Base-by-base conservation (phyloP, 1,140 invertebrate species). In the Drosophila trapezifrons region DNA sequence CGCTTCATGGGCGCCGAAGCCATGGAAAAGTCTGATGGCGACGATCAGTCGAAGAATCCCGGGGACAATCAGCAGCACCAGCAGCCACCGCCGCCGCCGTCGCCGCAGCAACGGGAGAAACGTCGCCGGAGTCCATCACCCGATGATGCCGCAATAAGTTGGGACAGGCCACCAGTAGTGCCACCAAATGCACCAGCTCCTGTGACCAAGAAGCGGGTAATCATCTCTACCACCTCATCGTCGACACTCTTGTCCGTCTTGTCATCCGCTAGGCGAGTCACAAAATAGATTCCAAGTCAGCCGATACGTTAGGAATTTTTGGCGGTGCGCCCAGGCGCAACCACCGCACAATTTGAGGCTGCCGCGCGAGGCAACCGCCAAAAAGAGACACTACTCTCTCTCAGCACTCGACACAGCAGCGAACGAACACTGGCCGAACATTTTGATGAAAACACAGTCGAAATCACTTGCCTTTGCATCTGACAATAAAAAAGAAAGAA, bases 181-280 rank as follows among this genome's bases (percentile, higher is more conserved):
- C 15, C 22, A 29, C 13, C 49, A 17, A 37, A 46, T 52, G 13
- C 46, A 38, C 12, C 40, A 38, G 25, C 35, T 62, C 49, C 20
- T 32, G 65, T 22, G 57, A 22, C 29, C 4, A 76, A 80, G 52
- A 84, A 84, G 74, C 78, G 82, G 82, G 81, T 84, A 84, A 84
- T 80, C 59, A 63, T 73, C 49, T 29, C 51, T 32, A 71, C 46
- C 60, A 79, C 40, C n/a, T 17, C 51, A 62, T 22, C 42, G 40
- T 46, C 32, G 57, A 22, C 57, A 63, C 58, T 29, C 63, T 46
- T 25, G 49, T 38, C 25, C 32, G 32, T 54, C 13, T 13, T 52
- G 49, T 35, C 15, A 25, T 17, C 25, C 18, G 22, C 15, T 45
- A 40, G 38, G 22, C 38, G 35, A 40, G 37, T 35, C 51, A 46